Base-by-base conservation (phyloP, 2,113 vertebrate species). In the Xyrauchen texanus region DNA sequence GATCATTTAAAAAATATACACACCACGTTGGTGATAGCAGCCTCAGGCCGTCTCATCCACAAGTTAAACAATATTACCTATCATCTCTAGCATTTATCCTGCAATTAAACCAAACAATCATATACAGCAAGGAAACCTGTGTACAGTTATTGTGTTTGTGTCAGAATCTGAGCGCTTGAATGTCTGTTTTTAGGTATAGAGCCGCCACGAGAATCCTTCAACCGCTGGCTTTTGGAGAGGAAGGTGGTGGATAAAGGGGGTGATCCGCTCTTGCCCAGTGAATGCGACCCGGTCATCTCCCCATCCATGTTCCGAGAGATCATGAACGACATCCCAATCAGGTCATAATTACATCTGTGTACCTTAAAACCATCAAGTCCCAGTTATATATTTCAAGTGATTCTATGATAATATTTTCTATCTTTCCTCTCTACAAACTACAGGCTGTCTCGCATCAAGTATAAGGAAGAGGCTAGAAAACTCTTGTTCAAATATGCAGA, bases 261-360 rank as follows among this genome's bases (percentile, higher is more conserved):
- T 2, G 97, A 98, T 86, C 96, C 97, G 5, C 87, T 99, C 64
- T 81, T 99, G 76, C 98, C 98, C 0, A 98, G 98, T 82, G 95
- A 97, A 86, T 99, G 98, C 2, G 96, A 98, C 42, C 97, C 96
- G 0, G 84, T 96, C 8, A 94, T 99, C 55, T 99, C 97, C 4
- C 94, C 97, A 4, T 98, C 97, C 88, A 99, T 99, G 98, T 99
- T 99, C 90, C 93, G 97, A 81, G 98, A 99, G 92, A 96, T 99
- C 88, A 99, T 99, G 97, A 98, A 98, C 47, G 97, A 99, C 93
- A 98, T 99, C 89, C 98, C 98, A 80, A 99, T 99, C 92, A 97
- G 97, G 98, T 87, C 4, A 15, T 45, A 15, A 15, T 4, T 57
- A 44, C 68, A n/a, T 55, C 7, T 11, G 3, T 11, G 10, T 69